phyloP scores from a whole-genome alignment of 2,113 vertebrate genomes.

The Tricholaema leucomelas region DNA sequence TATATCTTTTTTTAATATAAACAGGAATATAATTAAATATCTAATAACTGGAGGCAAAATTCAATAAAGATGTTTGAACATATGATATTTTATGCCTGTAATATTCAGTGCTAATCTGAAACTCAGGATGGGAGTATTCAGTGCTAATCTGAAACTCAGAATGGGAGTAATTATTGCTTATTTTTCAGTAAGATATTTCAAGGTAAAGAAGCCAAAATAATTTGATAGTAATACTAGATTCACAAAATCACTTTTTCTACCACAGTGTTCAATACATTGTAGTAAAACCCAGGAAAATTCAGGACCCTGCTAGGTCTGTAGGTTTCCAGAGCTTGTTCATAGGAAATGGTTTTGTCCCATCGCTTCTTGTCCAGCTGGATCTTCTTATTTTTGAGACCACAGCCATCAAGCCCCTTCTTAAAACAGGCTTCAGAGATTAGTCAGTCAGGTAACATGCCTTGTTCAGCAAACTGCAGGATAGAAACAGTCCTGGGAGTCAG shows the following conservation, averaged over 20 bases:
- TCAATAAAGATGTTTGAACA: neutral
- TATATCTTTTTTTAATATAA: neutral
- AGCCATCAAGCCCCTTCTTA: neutral
- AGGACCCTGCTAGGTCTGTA: neutral
- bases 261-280: neutral
- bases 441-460: neutral
- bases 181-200: neutral
- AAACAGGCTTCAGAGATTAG: neutral
- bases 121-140: too few species aligned
- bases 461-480: neutral
- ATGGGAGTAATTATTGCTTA: neutral
- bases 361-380: neutral
- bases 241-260: neutral
- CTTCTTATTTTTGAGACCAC: neutral
- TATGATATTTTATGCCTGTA: neutral
- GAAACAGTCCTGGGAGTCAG: neutral
- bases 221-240: neutral
- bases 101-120: neutral
- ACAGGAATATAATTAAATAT: neutral
- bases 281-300: neutral
- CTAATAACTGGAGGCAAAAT: neutral
- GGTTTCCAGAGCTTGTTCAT: neutral
- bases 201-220: neutral
- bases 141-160: neutral
- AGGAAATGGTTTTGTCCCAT: neutral